A percentile compares a stretch with the other conserved stretches of the same genome.
Evolutionary conservation across 2,113 vertebrate species (phyloP).

Genomic region (Trichechus manatus): DNA sequence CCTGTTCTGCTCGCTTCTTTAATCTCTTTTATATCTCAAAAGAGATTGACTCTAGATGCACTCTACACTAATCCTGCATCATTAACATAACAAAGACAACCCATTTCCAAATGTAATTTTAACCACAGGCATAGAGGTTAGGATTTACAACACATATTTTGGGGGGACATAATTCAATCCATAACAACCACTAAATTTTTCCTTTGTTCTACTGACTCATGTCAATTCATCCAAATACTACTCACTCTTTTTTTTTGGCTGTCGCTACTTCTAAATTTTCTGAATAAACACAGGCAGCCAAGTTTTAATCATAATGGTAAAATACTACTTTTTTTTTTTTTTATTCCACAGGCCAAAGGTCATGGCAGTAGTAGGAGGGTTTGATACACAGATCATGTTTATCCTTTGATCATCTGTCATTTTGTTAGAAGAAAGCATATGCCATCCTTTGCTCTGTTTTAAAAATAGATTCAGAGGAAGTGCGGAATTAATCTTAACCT

Average conservation of each 20-base stretch:
- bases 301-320: slow-evolving; percentile 78
- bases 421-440: slow-evolving; percentile 87
- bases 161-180: neutral
- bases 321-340: slow-evolving; percentile 76
- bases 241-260: slow-evolving; percentile 44
- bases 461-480: slow-evolving; percentile 91
- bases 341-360: slow-evolving; percentile 80
- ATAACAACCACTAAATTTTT: neutral
- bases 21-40: neutral
- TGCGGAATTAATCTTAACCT: slow-evolving; percentile 90
- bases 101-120: neutral
- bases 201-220: neutral
- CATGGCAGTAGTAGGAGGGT: slow-evolving; percentile 74
- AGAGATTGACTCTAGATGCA: neutral
- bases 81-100: neutral
- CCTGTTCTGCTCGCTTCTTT: neutral
- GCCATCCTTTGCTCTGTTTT: slow-evolving; percentile 87
- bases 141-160: neutral
- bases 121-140: neutral
- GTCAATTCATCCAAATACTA: neutral
- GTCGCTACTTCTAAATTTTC: slow-evolving; percentile 77
- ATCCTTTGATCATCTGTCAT: slow-evolving; percentile 89
- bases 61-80: neutral
- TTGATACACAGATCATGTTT: slow-evolving; percentile 85
- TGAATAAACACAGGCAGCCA: slow-evolving; percentile 83